A percentile compares a stretch with the other conserved stretches of the same genome.
These are phyloP conservation scores for Metalampra italica DNA, from an alignment of 2,888 invertebrate genomes.

Conservation along the genomic window DNA sequence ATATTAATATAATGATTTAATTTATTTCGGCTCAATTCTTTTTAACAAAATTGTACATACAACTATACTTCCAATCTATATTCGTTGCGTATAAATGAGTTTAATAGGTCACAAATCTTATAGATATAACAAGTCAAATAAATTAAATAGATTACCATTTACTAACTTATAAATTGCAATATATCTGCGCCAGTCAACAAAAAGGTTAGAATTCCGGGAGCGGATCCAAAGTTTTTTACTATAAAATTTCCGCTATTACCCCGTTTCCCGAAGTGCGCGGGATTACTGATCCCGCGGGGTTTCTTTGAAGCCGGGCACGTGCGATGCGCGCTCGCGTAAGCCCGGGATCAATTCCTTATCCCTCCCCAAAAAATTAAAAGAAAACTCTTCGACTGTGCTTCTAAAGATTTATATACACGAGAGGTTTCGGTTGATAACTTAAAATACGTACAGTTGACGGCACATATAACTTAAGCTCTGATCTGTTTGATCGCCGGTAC, in stretches of 20 bases:
- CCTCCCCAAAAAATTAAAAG: slow-evolving; percentile 6
- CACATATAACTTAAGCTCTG: too few relatives aligned
- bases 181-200: neutral
- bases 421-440: neutral
- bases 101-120: too few relatives aligned
- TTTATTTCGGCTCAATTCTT: too few relatives aligned
- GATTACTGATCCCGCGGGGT: slow-evolving; percentile 1
- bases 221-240: slow-evolving; percentile 2
- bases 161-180: neutral
- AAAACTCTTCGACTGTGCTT: neutral
- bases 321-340: slow-evolving; percentile 3
- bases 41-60: too few relatives aligned
- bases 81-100: too few relatives aligned
- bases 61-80: too few relatives aligned
- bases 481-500: too few relatives aligned
- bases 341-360: slow-evolving; percentile 2
- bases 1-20: too few relatives aligned
- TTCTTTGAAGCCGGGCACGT: slow-evolving; percentile 1
- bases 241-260: slow-evolving; percentile 4
- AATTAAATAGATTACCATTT: too few relatives aligned
- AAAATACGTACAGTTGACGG: too few relatives aligned
- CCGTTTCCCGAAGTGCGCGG: slow-evolving; percentile 1
- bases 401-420: neutral
- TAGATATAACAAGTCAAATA: too few relatives aligned
- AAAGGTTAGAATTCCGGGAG: neutral